These are phyloP conservation scores for Mactromeris polynyma DNA, from an alignment of 2,888 invertebrate genomes.

Conservation along the genomic window DNA sequence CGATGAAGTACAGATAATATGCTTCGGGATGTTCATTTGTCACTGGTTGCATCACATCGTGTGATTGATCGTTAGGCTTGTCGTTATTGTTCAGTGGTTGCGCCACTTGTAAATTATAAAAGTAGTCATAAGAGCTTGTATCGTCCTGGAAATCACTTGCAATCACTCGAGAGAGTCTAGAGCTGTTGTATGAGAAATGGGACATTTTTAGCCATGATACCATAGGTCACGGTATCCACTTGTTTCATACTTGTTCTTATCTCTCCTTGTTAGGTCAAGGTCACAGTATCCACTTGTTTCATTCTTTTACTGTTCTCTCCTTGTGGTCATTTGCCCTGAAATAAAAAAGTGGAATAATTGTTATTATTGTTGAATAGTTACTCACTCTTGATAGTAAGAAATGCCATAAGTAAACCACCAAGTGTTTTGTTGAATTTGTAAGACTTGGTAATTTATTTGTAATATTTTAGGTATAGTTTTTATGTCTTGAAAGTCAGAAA, in stretches of 20 bases:
- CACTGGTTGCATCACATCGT: constrained; percentile 67
- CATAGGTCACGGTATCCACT: constrained; percentile 12
- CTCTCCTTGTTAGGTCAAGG: background rate
- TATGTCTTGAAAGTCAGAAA: too few species aligned
- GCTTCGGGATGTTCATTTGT: constrained; percentile 82
- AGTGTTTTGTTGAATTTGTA: too few species aligned
- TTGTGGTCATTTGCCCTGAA: background rate
- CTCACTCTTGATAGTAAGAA: too few species aligned
- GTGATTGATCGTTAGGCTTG: constrained; percentile 35
- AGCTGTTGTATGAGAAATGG: constrained; percentile 29
- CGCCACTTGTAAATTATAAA: constrained; percentile 35
- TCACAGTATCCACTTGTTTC: background rate
- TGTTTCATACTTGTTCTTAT: background rate
- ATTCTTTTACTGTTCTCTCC: background rate
- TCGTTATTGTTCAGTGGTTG: constrained; percentile 42
- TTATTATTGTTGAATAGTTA: too few species aligned
- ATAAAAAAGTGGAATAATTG: background rate
- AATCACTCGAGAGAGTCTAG: constrained; percentile 42
- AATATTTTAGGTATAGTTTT: too few species aligned
- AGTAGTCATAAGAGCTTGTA: constrained; percentile 26
- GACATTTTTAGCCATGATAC: constrained; percentile 59
- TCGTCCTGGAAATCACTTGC: constrained; percentile 43
- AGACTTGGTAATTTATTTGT: too few species aligned
- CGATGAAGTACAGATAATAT: constrained; percentile 85
- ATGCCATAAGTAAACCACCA: too few species aligned